These are phyloP conservation scores for Rhynchomys soricoides DNA, from an alignment of 2,113 vertebrate species.

Conservation along the genomic window DNA sequence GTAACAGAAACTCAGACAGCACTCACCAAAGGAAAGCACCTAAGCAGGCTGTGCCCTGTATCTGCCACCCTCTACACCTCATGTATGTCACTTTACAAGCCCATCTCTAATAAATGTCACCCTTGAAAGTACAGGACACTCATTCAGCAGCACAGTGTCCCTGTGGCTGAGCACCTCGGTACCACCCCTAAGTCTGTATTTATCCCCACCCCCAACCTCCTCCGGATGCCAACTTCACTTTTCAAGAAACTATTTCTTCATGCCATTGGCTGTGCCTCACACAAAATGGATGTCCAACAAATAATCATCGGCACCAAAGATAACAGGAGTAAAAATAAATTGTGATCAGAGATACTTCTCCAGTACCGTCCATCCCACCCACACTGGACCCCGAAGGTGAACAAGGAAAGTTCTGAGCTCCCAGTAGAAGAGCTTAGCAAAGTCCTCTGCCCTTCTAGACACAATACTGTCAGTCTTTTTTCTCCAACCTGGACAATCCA, in stretches of 20 bases:
- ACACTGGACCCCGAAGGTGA: not conserved
- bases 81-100: not conserved
- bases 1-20: not conserved
- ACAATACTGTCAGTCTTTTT: too few species aligned
- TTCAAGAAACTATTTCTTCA: not conserved
- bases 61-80: not conserved
- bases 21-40: too few species aligned
- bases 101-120: not conserved
- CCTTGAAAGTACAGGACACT: not conserved
- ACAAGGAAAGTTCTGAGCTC: not conserved
- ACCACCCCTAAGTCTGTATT: accelerated
- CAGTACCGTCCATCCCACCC: not conserved
- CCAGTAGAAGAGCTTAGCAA: not conserved
- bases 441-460: not conserved
- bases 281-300: not conserved
- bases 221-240: not conserved
- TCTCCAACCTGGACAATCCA: not conserved
- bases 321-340: not conserved
- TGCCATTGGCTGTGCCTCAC: not conserved
- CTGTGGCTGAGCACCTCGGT: too few species aligned
- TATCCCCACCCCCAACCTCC: not conserved
- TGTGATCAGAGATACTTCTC: not conserved
- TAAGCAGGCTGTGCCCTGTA: not conserved
- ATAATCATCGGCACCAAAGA: not conserved
- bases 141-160: accelerated